Percentiles rank a stretch among this genome's conserved stretches.
These are phyloP conservation scores for Corticium candelabrum DNA, from an alignment of 37 sponge, comb jelly and placozoan species.

Conservation along the genomic window DNA sequence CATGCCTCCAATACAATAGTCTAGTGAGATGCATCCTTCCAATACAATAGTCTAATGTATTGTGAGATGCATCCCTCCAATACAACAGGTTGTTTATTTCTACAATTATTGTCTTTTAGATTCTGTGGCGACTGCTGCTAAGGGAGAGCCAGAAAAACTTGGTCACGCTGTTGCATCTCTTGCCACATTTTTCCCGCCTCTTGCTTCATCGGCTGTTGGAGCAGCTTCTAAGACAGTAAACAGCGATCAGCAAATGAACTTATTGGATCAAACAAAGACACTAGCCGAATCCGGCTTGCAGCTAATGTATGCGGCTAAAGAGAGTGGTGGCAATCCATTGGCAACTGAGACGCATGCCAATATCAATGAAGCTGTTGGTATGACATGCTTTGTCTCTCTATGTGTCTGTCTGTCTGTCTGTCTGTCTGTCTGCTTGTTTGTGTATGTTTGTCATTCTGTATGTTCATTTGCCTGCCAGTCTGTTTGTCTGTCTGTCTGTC, in stretches of 20 bases:
- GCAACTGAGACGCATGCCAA: conserved; percentile 21
- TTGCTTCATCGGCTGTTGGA: conserved; percentile 78
- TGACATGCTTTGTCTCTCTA: background rate
- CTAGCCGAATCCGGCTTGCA: conserved; percentile 68
- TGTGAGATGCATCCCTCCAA: too few relatives aligned
- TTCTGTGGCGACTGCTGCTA: conserved; percentile 69
- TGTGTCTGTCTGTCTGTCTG: too few relatives aligned
- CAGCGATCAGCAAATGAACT: conserved; percentile 42
- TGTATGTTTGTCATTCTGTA: too few relatives aligned
- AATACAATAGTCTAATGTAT: too few relatives aligned
- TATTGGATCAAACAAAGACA: conserved; percentile 77
- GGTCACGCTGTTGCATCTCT: conserved; percentile 70
- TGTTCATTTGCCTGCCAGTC: too few relatives aligned
- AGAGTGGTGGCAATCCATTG: conserved; percentile 72
- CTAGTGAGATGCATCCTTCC: too few relatives aligned
- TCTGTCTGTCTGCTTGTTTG: too few relatives aligned
- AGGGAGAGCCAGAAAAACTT: conserved; percentile 91
- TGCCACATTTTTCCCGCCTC: conserved; percentile 56
- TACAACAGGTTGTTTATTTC: too few relatives aligned
- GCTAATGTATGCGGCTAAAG: conserved; percentile 73
- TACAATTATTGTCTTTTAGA: conserved; percentile 23
- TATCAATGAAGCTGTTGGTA: conserved; percentile 49
- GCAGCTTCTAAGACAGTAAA: conserved; percentile 64
- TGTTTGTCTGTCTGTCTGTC: too few relatives aligned
- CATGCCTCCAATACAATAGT: background rate